These are phyloP conservation scores for Rhincodon typus DNA, from an alignment of 2,797 vertebrate species.

Conservation along the genomic window DNA sequence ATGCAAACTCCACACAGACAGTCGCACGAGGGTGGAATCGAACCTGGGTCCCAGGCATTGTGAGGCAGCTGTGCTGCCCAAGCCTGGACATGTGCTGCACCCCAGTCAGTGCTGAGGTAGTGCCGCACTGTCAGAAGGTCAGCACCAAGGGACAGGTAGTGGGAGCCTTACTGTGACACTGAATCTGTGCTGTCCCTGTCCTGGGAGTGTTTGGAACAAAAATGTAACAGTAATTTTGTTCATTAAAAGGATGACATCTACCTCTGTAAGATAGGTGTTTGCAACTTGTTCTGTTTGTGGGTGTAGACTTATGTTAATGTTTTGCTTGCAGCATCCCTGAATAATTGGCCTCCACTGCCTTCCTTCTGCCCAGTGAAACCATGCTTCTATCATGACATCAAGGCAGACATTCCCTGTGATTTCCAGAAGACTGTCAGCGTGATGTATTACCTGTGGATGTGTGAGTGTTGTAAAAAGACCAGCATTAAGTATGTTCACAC, in stretches of 20 bases:
- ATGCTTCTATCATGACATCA: constrained; percentile 94
- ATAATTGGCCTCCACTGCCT: constrained; percentile 92
- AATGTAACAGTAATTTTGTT: neutral
- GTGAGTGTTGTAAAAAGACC: constrained; percentile 57
- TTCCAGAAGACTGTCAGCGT: constrained; percentile 83
- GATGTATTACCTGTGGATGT: constrained; percentile 97
- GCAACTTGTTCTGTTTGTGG: neutral
- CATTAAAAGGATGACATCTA: neutral
- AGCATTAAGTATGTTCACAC: neutral
- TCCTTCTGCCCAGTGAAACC: constrained; percentile 85
- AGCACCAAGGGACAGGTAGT: neutral
- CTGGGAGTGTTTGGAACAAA: neutral
- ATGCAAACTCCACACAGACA: no score
- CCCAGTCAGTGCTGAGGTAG: neutral
- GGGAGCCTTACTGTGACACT: no score
- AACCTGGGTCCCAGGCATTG: no score
- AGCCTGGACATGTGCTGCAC: no score
- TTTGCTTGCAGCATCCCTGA: constrained; percentile 64
- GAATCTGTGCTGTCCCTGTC: neutral
- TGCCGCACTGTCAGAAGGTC: neutral
- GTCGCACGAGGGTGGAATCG: no score
- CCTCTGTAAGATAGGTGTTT: neutral
- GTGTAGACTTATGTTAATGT: neutral
- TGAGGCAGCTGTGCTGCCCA: no score
- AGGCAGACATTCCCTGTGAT: constrained; percentile 77